Evolutionary conservation across 2,888 invertebrate species (phyloP).

Genomic region (Sycophila texana): DNA sequence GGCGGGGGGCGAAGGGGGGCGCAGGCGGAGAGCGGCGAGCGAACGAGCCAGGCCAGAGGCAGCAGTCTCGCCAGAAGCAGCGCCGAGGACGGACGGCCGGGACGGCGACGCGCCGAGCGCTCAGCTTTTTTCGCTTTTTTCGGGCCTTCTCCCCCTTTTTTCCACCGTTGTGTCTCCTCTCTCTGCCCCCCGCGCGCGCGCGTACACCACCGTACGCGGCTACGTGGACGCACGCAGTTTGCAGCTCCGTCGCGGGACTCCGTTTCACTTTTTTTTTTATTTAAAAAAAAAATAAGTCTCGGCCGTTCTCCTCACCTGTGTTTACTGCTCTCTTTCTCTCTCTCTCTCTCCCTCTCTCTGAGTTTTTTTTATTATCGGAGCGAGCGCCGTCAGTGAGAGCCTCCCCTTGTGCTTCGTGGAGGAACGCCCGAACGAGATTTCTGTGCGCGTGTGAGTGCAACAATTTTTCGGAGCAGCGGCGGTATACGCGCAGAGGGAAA

Average conservation of each 20-base stretch:
- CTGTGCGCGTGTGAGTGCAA: conserved; percentile 3
- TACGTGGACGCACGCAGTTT: too few species aligned
- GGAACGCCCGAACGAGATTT: neutral
- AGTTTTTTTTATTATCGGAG: neutral
- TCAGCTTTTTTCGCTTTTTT: conserved; percentile 49
- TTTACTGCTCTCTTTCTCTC: conserved; percentile 2
- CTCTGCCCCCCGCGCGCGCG: conserved; percentile 17
- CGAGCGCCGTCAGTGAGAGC: neutral
- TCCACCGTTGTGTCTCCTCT: conserved; percentile 23
- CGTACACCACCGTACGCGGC: conserved; percentile 1
- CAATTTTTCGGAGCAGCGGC: neutral
- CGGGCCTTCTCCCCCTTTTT: conserved; percentile 43
- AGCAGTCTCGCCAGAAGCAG: conserved; percentile 70
- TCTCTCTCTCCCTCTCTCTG: neutral
- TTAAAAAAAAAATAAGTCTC: too few species aligned
- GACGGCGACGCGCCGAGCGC: conserved; percentile 22
- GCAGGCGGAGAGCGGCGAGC: neutral
- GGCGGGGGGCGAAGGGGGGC: neutral
- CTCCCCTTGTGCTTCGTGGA: neutral
- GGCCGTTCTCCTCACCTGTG: neutral
- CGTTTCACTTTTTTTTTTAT: too few species aligned
- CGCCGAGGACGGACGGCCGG: conserved; percentile 66
- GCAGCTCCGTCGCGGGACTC: too few species aligned
- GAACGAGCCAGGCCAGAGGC: conserved; percentile 1
- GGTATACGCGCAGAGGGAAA: conserved; percentile 9